A percentile compares a stretch with the other conserved stretches of the same genome.
Conservation (phyloP, 2,888 invertebrate species). For the Callyntrura sp. region DNA sequence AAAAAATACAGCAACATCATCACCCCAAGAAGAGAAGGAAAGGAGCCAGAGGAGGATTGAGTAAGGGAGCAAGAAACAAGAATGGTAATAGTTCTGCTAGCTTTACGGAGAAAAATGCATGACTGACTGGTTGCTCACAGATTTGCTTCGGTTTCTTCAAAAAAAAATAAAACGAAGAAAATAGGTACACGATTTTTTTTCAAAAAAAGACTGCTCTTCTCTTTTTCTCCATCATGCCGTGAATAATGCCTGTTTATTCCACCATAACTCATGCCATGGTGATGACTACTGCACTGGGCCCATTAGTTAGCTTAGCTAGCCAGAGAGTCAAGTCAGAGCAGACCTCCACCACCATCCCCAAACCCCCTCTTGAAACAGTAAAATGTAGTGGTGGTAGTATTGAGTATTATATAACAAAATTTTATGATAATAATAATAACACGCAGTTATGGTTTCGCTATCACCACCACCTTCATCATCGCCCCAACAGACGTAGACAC, state of each 20-base stretch:
- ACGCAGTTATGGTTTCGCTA: too few relatives aligned
- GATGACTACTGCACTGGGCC: neutral
- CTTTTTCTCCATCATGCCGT: conserved; percentile 39
- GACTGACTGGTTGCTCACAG: conserved; percentile 64
- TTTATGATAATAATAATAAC: too few relatives aligned
- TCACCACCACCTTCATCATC: too few relatives aligned
- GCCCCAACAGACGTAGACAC: too few relatives aligned
- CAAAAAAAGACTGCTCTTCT: neutral
- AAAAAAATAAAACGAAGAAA: conserved; percentile 10
- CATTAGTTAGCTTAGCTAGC: neutral
- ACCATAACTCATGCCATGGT: neutral
- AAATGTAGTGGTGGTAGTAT: too few relatives aligned
- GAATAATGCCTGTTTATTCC: conserved; percentile 2
- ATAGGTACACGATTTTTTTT: too few relatives aligned
- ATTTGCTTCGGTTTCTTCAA: conserved; percentile 73
- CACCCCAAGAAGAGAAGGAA: neutral
- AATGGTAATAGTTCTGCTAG: conserved; percentile 6
- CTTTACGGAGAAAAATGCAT: conserved; percentile 57
- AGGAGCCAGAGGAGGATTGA: conserved; percentile 9
- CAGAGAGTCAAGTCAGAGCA: too few relatives aligned
- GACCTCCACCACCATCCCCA: too few relatives aligned
- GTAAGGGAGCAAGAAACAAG: neutral
- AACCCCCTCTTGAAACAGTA: too few relatives aligned
- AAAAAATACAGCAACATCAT: neutral
- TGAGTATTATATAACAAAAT: too few relatives aligned